These are phyloP conservation scores for Haliclona indistincta DNA, from an alignment of 37 sponge, comb jelly and placozoan species.

Conservation along the genomic window DNA sequence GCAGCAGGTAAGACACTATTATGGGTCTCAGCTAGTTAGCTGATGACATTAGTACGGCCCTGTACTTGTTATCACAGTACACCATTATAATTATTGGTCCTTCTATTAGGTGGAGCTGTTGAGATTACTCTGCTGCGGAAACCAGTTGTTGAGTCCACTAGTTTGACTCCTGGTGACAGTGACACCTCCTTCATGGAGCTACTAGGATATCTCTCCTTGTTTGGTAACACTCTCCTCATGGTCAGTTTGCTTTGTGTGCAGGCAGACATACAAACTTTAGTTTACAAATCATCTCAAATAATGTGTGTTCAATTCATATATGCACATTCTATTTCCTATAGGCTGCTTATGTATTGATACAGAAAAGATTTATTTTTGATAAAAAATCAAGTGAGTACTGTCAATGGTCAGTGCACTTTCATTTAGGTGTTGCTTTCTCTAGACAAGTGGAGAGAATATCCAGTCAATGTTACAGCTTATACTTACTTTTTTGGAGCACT, in stretches of 20 bases:
- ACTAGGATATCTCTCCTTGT: constrained; percentile 44
- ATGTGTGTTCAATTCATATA: neutral
- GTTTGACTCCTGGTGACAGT: neutral
- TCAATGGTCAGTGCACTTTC: neutral
- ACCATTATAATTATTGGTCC: neutral
- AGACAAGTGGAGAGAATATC: constrained; percentile 60
- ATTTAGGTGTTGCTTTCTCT: neutral
- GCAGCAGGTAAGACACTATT: constrained; percentile 42
- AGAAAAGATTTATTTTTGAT: constrained; percentile 73
- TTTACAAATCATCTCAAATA: neutral
- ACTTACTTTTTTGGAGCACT: constrained; percentile 78
- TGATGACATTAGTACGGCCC: too few species aligned
- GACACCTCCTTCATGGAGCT: neutral
- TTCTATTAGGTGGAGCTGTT: constrained; percentile 56
- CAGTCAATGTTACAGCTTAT: constrained; percentile 70
- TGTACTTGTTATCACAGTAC: neutral
- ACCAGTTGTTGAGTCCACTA: too few species aligned
- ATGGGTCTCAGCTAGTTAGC: too few species aligned
- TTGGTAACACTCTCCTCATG: constrained; percentile 63
- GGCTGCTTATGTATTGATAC: constrained; percentile 64
- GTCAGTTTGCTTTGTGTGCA: too few species aligned
- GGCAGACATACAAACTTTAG: too few species aligned
- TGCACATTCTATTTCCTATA: constrained; percentile 2
- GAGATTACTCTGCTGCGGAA: constrained; percentile 44
- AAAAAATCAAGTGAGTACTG: constrained; percentile 32